Percentiles rank a stretch among this genome's conserved stretches.
Evolutionary conservation across 1,140 invertebrate genomes (phyloP).

Genomic region (Drosophila murphyi): DNA sequence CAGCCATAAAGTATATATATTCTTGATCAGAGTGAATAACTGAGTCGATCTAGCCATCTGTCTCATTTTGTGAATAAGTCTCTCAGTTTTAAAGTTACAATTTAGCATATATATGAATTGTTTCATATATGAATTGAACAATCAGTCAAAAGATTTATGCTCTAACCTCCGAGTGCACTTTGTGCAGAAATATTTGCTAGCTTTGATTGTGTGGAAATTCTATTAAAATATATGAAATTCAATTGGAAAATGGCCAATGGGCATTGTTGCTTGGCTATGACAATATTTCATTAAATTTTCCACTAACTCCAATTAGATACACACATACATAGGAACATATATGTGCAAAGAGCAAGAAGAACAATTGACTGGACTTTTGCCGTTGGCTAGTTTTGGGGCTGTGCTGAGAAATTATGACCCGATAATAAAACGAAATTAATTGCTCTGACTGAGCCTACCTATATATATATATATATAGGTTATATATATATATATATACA

Average conservation of each 20-base stretch:
- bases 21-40: too few species aligned
- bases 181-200: neutral
- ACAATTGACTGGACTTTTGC: neutral
- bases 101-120: too few species aligned
- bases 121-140: too few species aligned
- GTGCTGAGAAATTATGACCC: conserved; percentile 32
- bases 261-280: conserved; percentile 1
- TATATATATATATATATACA: neutral
- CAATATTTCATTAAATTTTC: conserved; percentile 39
- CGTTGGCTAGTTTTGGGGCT: neutral
- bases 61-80: too few species aligned
- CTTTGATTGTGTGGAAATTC: conserved; percentile 1
- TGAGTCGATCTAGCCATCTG: too few species aligned
- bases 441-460: conserved; percentile 27
- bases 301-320: conserved; percentile 32
- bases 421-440: conserved; percentile 60
- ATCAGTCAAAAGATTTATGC: too few species aligned
- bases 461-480: conserved; percentile 2
- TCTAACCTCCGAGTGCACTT: neutral
- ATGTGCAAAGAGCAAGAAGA: neutral
- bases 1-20: too few species aligned
- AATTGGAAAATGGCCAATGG: neutral
- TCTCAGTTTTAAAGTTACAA: too few species aligned
- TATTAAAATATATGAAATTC: neutral
- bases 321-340: neutral